These are phyloP conservation scores for Morphnarchus princeps DNA, from an alignment of 2,113 vertebrate species.

Conservation along the genomic window DNA sequence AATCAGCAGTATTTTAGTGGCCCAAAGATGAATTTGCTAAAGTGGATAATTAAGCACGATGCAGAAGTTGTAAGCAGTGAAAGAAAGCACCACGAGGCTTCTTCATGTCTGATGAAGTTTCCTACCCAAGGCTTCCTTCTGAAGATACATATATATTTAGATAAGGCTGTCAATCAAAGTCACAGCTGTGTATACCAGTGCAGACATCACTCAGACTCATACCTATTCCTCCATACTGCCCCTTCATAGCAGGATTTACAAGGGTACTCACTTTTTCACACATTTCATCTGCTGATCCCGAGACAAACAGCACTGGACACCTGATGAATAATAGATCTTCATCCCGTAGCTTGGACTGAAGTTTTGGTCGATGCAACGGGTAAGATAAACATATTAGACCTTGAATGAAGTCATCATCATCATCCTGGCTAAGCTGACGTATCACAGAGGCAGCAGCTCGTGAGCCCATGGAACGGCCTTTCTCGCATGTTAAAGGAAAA, in stretches of 20 bases:
- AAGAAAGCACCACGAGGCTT: background rate
- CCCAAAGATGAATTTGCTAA: background rate
- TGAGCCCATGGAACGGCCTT: conserved; percentile 93
- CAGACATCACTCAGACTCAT: background rate
- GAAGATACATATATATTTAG: background rate
- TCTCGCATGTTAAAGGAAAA: background rate
- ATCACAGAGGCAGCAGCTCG: conserved; percentile 83
- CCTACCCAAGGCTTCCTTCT: background rate
- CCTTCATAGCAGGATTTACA: background rate
- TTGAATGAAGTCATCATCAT: conserved; percentile 71
- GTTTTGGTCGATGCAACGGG: conserved; percentile 85
- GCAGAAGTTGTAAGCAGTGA: background rate
- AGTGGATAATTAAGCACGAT: background rate
- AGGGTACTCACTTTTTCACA: conserved; percentile 82
- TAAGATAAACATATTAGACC: conserved; percentile 92
- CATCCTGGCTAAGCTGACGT: conserved; percentile 62
- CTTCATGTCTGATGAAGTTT: background rate
- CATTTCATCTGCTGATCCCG: conserved; percentile 89
- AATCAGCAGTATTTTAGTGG: background rate
- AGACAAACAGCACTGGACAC: conserved; percentile 86
- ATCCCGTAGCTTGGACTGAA: conserved; percentile 79
- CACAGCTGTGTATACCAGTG: background rate
- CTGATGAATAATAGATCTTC: conserved; percentile 80
- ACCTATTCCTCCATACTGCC: background rate
- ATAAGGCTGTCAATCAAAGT: background rate